Evolutionary conservation across 2,888 invertebrate genomes (phyloP), one percentile per base, ranked within the genome.

Genomic region (Crioceris asparagi): DNA sequence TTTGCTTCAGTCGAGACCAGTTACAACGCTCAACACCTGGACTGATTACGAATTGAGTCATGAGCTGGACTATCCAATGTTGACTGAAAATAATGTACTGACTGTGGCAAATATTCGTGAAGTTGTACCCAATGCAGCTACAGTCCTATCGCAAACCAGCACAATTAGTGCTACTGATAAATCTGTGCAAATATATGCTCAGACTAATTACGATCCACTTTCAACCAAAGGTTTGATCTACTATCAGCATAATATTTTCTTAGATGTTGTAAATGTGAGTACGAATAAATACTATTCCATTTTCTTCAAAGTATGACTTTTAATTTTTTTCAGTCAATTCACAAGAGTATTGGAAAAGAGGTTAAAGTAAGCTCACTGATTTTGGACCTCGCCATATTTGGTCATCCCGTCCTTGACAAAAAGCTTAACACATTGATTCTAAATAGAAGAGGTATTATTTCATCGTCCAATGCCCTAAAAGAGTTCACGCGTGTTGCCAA

Each of bases 61-160:
- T 53, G 90, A 91, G 61, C 66, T 83, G 51, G 87, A 88, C 58
- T 63, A 71, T 0, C 70, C 83, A 0, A 61, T 79, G 3, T 69
- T 79, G 53, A 69, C 75, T 0, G 75, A 79, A 16, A 69, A 72
- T n/a, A 79, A 81, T 42, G 61, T 77, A 1, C 57, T 71, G 16
- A 79, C 83, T 0, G 78, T 77, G 43, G 83, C 79, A 6, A 88
- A 88, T 56, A 70, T 77, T 2, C 83, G 83, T 60, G 87, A 76
- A 65, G 77, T 72, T 17, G 35, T 48, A 11, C 49, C 49, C 0
- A 41, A 41, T 14, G 48, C 52, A 2, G 27, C 64, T 3, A 71
- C 73, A 41, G 42, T 69, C 2, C 32, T 56, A 4, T 40, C 49
- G 5, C 40, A 52, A 26, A 47, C 51, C 1, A 44, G 45, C 11